These are phyloP conservation scores for Tiaroga cobitis DNA, from an alignment of 2,797 vertebrate genomes.

Conservation along the genomic window DNA sequence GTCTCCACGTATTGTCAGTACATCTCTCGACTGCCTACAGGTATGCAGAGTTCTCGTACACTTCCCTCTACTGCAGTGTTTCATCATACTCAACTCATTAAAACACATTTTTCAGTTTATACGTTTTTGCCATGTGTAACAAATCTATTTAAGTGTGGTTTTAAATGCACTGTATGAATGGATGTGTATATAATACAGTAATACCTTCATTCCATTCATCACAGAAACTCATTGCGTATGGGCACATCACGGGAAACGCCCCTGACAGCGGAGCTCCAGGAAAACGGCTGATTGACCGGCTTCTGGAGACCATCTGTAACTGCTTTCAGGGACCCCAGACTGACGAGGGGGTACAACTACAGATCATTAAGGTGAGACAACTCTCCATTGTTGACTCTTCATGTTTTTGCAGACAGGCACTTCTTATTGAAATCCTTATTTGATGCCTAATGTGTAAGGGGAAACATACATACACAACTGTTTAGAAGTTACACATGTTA, in stretches of 20 bases:
- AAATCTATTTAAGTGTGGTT: neutral
- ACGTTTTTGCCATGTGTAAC: neutral
- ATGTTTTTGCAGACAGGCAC: neutral
- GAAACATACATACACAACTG: neutral
- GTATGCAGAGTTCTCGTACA: constrained; percentile 65
- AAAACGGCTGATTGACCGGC: constrained; percentile 92
- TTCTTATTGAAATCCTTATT: constrained; percentile 5
- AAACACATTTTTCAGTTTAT: neutral
- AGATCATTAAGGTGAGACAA: constrained; percentile 93
- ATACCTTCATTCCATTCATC: neutral
- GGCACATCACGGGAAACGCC: constrained; percentile 97
- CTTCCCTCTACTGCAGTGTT: neutral
- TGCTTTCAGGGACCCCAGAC: constrained; percentile 98
- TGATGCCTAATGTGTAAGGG: neutral
- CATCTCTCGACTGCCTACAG: constrained; percentile 96
- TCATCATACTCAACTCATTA: neutral
- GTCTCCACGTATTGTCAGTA: constrained; percentile 95
- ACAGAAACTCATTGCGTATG: constrained; percentile 96
- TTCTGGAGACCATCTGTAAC: constrained; percentile 94
- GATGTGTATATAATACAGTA: neutral
- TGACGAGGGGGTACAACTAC: constrained; percentile 96
- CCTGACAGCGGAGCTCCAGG: constrained; percentile 89
- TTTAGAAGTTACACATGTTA: neutral
- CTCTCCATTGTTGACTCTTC: neutral
- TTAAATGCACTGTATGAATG: neutral